Evolutionary conservation across 2,888 invertebrate genomes (phyloP).

Genomic region (Dusona sp.): DNA sequence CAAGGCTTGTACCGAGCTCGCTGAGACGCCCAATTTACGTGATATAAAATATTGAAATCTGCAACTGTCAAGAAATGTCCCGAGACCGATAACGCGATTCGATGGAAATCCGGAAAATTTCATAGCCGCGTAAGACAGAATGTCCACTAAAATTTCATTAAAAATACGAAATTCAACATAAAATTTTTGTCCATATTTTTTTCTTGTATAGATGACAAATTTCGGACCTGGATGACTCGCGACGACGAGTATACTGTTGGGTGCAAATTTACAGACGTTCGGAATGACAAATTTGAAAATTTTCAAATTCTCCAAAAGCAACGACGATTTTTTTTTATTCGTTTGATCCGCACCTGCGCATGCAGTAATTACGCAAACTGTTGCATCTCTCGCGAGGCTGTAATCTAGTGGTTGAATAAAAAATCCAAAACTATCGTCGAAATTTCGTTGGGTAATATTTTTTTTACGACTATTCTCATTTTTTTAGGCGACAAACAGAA

Average conservation of each 20-base stretch:
- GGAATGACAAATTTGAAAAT: slow-evolving; percentile 87
- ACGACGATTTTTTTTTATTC: slow-evolving; percentile 86
- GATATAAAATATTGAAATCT: slow-evolving; percentile 86
- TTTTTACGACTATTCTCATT: background rate
- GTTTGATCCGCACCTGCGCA: slow-evolving; percentile 84
- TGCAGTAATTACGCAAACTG: slow-evolving; percentile 87
- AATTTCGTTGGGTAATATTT: background rate
- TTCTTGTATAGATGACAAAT: background rate
- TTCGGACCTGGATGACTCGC: slow-evolving; percentile 77
- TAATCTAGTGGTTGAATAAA: slow-evolving; percentile 84
- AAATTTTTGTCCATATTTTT: background rate
- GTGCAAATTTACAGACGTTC: slow-evolving; percentile 87
- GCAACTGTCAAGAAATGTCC: slow-evolving; percentile 87
- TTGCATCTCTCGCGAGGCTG: slow-evolving; percentile 85
- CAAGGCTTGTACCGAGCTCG: slow-evolving; percentile 86
- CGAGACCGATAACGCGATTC: slow-evolving; percentile 86
- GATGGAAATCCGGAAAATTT: slow-evolving; percentile 87
- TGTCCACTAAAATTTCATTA: slow-evolving; percentile 84
- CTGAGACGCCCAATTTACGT: slow-evolving; percentile 85
- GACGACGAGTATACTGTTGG: slow-evolving; percentile 86
- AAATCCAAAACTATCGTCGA: background rate
- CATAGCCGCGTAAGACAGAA: slow-evolving; percentile 87
- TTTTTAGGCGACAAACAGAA: too few species aligned
- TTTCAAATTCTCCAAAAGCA: slow-evolving; percentile 87
- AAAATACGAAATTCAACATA: background rate